Conservation (phyloP, 2,888 invertebrate species). For the Subacronicta megacephala region DNA sequence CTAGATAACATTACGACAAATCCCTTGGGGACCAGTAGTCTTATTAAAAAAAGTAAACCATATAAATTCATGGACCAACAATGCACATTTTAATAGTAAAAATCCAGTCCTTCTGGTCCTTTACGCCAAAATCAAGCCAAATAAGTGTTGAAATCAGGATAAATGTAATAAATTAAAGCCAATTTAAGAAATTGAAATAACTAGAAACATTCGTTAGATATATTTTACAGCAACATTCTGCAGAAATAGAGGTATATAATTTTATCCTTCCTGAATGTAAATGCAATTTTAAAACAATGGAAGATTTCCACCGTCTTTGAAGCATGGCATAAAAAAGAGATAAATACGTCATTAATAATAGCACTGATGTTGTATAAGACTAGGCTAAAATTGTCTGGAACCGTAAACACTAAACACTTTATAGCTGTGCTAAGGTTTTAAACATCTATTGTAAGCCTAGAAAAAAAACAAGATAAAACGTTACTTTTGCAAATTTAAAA, state of each 20-base stretch:
- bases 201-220: too few relatives aligned
- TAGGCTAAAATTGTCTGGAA: constrained; percentile 7
- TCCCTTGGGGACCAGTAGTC: background rate
- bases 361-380: constrained; percentile 11
- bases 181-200: background rate
- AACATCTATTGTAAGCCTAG: too few relatives aligned
- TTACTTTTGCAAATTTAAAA: background rate
- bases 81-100: too few relatives aligned
- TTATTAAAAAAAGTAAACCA: too few relatives aligned
- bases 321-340: constrained; percentile 15
- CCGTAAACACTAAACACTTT: constrained; percentile 23
- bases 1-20: constrained; percentile 6
- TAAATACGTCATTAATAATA: constrained; percentile 23
- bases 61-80: too few relatives aligned
- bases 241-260: background rate
- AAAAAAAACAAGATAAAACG: background rate
- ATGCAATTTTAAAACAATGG: constrained; percentile 24
- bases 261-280: constrained; percentile 15
- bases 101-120: too few relatives aligned
- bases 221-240: constrained; percentile 17
- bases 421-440: constrained; percentile 13
- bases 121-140: too few relatives aligned
- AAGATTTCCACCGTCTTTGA: constrained; percentile 4
- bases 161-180: background rate
- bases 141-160: background rate